Base-by-base conservation (phyloP, 2,888 invertebrate species). In the Ectobius pallidus region DNA sequence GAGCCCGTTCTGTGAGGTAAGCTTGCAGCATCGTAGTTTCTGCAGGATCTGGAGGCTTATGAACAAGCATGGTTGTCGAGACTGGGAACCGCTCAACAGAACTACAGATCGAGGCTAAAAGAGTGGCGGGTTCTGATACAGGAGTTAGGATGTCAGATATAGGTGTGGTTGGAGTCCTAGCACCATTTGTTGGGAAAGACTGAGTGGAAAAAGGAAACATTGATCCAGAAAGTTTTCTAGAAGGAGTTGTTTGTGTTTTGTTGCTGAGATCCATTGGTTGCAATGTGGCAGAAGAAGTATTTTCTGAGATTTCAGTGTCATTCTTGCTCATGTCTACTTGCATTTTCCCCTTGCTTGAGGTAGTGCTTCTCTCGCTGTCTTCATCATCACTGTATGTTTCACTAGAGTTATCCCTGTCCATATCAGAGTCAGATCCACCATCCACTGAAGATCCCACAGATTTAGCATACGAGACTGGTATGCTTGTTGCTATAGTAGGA, bases 1-100 rank as follows among this genome's bases (percentile, higher is more conserved):
- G 83, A 18, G 92, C 91, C 79, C 90, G 86, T 79, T 92, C 92
- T 1, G 91, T 91, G 67, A 92, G 85, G 81, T 92, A 92, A 0
- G 90, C 90, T 76, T 91, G 91, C 69, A 92, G 82, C 86, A 91
- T 88, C 6, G 88, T 87, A 76, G 90, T 90, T 44, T 90, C 89
- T 30, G 76, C 73, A 11, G 76, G 74, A 20, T 76, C 74, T 7
- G 72, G 75, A 3, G 63, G 55, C 16, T 71, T 62, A 7, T 73
- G 65, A 7, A 63, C 70, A 20, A 73, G 71, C 39, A 74, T 46
- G 16, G 68, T 44, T 4, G 27, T 65, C 14, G 73, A 86, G 74
- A 87, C 85, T 7, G 89, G 89, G 71, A 89, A 81, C 78, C 88
- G 86, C 72, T 89, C 88, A 75, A 89, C 88, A 68, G 88, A 89